Evolutionary conservation across 2,888 invertebrate genomes (phyloP), one percentile per base, ranked within the genome.

Genomic region (Peribatodes rhomboidaria): DNA sequence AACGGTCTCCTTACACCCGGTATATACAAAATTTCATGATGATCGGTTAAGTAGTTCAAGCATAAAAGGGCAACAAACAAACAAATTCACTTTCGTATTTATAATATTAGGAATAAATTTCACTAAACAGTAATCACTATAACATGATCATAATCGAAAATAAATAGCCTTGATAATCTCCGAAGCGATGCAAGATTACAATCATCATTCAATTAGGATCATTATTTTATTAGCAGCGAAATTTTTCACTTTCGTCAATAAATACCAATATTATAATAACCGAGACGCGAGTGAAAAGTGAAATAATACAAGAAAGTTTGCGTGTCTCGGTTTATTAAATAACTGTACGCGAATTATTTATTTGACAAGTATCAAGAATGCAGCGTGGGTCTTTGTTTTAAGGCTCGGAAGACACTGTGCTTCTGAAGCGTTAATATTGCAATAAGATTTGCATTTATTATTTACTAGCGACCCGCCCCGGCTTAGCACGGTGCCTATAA

Each of bases 261-360:
- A 46, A 47, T 20, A 31, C 20, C 50, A 46, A 61, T 61, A 42
- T 50, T 50, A 20, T 0, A 16, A 50, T 14, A 11, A 22, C 18
- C 16, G 10, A 9, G 33, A 22, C 14, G 22, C 16, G 57, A 49
- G 31, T 31, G 16, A 46, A 61, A 52, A 52, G 54, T 46, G 31
- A 39, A 20, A 13, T 39, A 57, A 18, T 42, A 44, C 54, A 57
- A 62, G 70, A 71, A 71, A 71, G 68, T 56, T 65, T 13, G 62
- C 60, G 58, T 56, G 62, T 16, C 55, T 52, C 64, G 18, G 57
- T 68, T 60, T 62, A 61, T 61, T 35, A 44, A 60, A 67, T 67
- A 71, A 68, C 68, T 67, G 68, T 68, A 31, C 27, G 47, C 53
- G 44, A 6, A 60, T 64, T 68, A 69, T 70, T 72, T 72, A 72